Evolutionary conservation across 1,140 invertebrate species (phyloP), one percentile per base, ranked within the genome.

Genomic region (Zaprionus kolodkinae): DNA sequence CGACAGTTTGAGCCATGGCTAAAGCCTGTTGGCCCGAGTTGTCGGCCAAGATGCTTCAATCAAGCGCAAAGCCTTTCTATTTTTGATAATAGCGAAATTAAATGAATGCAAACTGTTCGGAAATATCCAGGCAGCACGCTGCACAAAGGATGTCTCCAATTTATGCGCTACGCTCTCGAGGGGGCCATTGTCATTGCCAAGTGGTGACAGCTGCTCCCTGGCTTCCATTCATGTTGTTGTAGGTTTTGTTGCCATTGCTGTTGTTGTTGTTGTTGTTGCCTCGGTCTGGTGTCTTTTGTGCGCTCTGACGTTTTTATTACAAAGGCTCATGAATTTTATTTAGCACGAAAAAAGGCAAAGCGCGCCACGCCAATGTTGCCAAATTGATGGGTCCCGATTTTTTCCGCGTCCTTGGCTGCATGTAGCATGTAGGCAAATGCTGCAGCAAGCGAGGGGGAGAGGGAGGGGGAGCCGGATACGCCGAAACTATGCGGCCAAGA

Each of bases 311-410:
- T 78, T 87, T 87, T 87, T 87, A 87, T 87, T 89, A 89, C 84
- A 80, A 87, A 77, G 84, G 56, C 81, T 88, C 84, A 85, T 87
- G 84, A 87, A 89, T 88, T 89, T 88, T 89, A 90, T 88, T 88
- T 73, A 62, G 85, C 82, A 72, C 74, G 69, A 72, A 76, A 70
- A 70, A 5, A 38, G 45, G 15, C 57, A 33, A 59, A 66, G 50
- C 45, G 38, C 36, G 35, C 33, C 43, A 64, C 36, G 35, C 33
- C 43, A 64, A 66, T 70, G 83, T 67, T 74, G 72, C 83, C 84
- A 69, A 88, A 81, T 85, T 88, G 76, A 88, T 80, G 70, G 72
- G 63, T 59, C 27, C 57, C 48, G 78, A 66, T 60, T 67, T 83
- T 66, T 65, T 36, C 57, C 35, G 30, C 25, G 62, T 38, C 62